These are phyloP conservation scores for Pheosia tremula DNA, from an alignment of 2,888 invertebrate species.

Conservation along the genomic window DNA sequence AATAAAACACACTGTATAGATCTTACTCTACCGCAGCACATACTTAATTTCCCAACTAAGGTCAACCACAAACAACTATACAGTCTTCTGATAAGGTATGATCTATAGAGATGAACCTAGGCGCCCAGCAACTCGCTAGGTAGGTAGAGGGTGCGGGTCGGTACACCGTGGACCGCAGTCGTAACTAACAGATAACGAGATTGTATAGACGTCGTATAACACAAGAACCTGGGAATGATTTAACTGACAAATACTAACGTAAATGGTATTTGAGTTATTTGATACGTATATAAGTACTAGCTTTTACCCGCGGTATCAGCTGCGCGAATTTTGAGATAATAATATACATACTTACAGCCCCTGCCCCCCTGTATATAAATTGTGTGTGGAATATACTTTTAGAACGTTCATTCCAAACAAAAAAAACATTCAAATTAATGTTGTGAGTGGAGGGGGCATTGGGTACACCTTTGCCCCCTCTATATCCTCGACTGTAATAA, in stretches of 20 bases:
- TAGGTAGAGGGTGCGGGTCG: slow-evolving; percentile 12
- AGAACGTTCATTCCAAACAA: no score
- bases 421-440: no score
- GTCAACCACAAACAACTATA: background rate
- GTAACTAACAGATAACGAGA: slow-evolving; percentile 41
- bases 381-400: no score
- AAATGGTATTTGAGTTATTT: slow-evolving; percentile 22
- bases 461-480: no score
- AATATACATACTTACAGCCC: no score
- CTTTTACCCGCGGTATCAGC: background rate
- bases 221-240: slow-evolving; percentile 28
- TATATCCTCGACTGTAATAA: no score
- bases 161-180: slow-evolving; percentile 23
- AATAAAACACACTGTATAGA: no score
- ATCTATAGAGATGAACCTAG: background rate
- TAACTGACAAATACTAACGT: slow-evolving; percentile 26
- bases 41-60: background rate
- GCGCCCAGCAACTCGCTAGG: background rate
- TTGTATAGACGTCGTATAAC: slow-evolving; percentile 38
- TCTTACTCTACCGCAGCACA: no score
- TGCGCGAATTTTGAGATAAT: no score
- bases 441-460: no score
- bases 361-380: no score
- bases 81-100: background rate
- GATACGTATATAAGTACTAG: slow-evolving; percentile 9